Percentiles rank a stretch among this genome's conserved stretches.
Conservation (phyloP, 2,888 invertebrate genomes). For the Eumacrocentrus americanus region DNA sequence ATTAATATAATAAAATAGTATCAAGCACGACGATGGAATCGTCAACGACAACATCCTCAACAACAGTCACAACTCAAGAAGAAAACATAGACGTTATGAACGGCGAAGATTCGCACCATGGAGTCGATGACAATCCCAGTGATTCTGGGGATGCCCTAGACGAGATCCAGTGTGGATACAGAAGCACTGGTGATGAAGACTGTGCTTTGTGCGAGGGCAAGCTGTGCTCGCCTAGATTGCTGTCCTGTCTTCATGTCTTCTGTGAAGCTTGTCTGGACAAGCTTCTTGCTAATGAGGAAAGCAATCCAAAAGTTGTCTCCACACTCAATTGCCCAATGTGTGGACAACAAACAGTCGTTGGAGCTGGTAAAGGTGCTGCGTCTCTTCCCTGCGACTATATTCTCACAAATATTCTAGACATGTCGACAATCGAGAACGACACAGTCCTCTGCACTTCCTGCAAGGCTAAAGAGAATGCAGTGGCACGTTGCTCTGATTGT, state of each 20-base stretch:
- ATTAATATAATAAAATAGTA: no score
- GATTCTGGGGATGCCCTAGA: slow-evolving; percentile 47
- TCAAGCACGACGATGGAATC: slow-evolving; percentile 54
- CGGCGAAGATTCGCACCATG: slow-evolving; percentile 42
- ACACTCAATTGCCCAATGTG: slow-evolving; percentile 80
- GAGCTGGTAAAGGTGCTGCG: slow-evolving; percentile 76
- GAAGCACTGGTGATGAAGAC: slow-evolving; percentile 45
- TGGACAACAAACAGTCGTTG: slow-evolving; percentile 83
- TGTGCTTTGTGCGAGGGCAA: slow-evolving; percentile 67
- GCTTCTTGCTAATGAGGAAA: slow-evolving; percentile 74
- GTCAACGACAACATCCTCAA: slow-evolving; percentile 48
- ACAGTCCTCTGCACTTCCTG: slow-evolving; percentile 87
- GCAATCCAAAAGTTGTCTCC: slow-evolving; percentile 71
- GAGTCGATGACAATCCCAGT: slow-evolving; percentile 29
- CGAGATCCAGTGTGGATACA: slow-evolving; percentile 46
- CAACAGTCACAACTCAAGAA: slow-evolving; percentile 35
- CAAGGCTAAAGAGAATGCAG: slow-evolving; percentile 92
- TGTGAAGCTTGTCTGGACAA: slow-evolving; percentile 91
- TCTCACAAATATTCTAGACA: slow-evolving; percentile 82
- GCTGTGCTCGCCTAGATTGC: slow-evolving; percentile 81
- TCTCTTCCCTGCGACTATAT: slow-evolving; percentile 87
- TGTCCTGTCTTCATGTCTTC: slow-evolving; percentile 94
- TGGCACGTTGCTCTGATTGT: slow-evolving; percentile 93
- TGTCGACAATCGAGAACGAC: slow-evolving; percentile 75
- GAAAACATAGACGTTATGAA: slow-evolving; percentile 48